phyloP scores from a whole-genome alignment of 2,797 vertebrate genomes.

The Mallotus villosus region DNA sequence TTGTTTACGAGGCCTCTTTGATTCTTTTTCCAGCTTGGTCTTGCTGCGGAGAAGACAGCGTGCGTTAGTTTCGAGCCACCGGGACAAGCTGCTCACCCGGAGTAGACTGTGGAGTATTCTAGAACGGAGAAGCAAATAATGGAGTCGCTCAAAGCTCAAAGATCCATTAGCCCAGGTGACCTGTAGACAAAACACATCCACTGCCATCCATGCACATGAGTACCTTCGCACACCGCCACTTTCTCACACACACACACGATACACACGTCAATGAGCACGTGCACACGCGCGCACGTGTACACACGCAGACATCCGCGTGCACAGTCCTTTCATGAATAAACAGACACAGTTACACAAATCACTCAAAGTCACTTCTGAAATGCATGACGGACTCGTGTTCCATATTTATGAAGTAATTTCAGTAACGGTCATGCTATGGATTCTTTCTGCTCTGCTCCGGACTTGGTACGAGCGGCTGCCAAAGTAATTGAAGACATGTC shows the following conservation, averaged over 20 bases:
- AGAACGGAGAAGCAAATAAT: constrained; percentile 7
- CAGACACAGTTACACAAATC: background rate
- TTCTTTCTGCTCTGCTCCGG: constrained; percentile 6
- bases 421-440: constrained; percentile 12
- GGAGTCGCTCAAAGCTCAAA: constrained; percentile 8
- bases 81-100: constrained; percentile 29
- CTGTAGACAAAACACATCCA: background rate
- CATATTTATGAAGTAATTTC: constrained; percentile 25
- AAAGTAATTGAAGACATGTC: constrained; percentile 55
- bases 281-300: background rate
- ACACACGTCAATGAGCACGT: background rate
- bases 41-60: constrained; percentile 19
- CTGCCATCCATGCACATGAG: constrained; percentile 5
- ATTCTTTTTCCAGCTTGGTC: constrained; percentile 41
- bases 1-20: constrained; percentile 42
- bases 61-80: constrained; percentile 28
- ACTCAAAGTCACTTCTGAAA: constrained; percentile 37
- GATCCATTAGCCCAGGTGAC: constrained; percentile 9
- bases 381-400: background rate
- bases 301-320: constrained; percentile 2
- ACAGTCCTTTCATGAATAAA: constrained; percentile 10
- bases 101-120: constrained; percentile 3
- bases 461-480: constrained; percentile 36
- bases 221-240: background rate
- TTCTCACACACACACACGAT: background rate